Conservation (phyloP, 2,797 vertebrate genomes). For the Lepilemur septentrionalis region DNA sequence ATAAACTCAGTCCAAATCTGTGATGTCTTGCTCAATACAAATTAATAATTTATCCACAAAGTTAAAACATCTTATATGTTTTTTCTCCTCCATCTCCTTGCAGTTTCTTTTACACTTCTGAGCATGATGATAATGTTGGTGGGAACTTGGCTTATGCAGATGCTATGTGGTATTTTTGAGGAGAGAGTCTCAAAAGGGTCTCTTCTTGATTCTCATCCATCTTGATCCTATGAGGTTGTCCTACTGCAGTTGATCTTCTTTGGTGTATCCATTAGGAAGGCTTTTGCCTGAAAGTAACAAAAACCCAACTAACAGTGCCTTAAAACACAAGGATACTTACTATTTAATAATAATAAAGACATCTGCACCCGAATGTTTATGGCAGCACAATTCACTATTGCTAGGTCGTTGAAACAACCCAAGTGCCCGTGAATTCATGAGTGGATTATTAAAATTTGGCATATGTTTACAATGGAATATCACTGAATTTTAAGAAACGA, state of each 20-base stretch:
- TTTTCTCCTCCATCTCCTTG: neutral
- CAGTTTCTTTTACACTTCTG: conserved; percentile 4
- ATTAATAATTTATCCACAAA: neutral
- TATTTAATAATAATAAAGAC: conserved; percentile 1
- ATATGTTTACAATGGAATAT: too few relatives aligned
- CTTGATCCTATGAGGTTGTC: neutral
- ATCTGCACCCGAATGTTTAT: too few relatives aligned
- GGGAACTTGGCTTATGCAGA: neutral
- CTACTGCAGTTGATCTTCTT: neutral
- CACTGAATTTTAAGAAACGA: too few relatives aligned
- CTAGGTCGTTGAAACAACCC: too few relatives aligned
- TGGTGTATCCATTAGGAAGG: neutral
- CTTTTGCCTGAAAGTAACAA: neutral
- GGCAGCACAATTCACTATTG: too few relatives aligned
- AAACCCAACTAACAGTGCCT: neutral
- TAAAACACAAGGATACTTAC: neutral
- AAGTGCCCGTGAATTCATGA: too few relatives aligned
- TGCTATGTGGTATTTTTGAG: neutral
- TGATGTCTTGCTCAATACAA: neutral
- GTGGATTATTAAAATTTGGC: too few relatives aligned
- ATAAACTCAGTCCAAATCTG: neutral
- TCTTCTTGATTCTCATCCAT: neutral
- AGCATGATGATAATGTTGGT: neutral
- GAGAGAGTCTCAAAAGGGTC: neutral
- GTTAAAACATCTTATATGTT: conserved; percentile 7